Base-by-base conservation (phyloP, 2,113 vertebrate genomes). In the Passer domesticus region DNA sequence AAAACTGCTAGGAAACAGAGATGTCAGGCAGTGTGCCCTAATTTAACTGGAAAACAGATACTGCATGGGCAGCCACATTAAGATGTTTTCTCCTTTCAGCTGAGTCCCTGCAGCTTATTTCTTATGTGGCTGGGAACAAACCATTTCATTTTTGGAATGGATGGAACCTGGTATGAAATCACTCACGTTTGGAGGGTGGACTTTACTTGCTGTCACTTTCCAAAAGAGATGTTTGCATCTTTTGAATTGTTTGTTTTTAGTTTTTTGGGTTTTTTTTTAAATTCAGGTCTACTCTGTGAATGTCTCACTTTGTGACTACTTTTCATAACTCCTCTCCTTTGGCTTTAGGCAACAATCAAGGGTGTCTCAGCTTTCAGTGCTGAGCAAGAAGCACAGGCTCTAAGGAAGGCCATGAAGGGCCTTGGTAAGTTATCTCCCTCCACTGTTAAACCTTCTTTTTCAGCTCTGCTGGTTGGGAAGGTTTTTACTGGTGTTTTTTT, bases 341-440 rank as follows among this genome's bases (percentile, higher is more conserved):
- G 90, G 20, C 1, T 82, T 84, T 94, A 98, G 98, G 96, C 94
- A 35, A 98, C 99, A 3, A 66, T 99, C 92, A 99, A 98, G 31
- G 98, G 98, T 21, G 96, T 98, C 3, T 43, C 98, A 2, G 96
- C 96, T 31, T 99, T 99, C 94, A 98, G 94, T 7, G 88, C 99
- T 9, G 95, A 98, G 1, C 97, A 98, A 7, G 99, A 99, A 91
- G 98, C 96, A 46, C 97, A 99, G 80, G 97, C 83, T 19, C 98
- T 99, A 30, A 97, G 98, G 91, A 98, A 94, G 72, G 99, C 99
- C 87, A 99, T 99, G 99, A 99, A 99, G 94, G 99, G 99, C 66
- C 30, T 98, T 2, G 99, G 99, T 99, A 92, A 99, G 99, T 92
- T 66, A 17, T 37, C 7, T 76, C 50, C 47, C n/a, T 64, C 33